These are phyloP conservation scores for Drosophila anomalata DNA, from an alignment of 2,888 invertebrate genomes.

Conservation along the genomic window DNA sequence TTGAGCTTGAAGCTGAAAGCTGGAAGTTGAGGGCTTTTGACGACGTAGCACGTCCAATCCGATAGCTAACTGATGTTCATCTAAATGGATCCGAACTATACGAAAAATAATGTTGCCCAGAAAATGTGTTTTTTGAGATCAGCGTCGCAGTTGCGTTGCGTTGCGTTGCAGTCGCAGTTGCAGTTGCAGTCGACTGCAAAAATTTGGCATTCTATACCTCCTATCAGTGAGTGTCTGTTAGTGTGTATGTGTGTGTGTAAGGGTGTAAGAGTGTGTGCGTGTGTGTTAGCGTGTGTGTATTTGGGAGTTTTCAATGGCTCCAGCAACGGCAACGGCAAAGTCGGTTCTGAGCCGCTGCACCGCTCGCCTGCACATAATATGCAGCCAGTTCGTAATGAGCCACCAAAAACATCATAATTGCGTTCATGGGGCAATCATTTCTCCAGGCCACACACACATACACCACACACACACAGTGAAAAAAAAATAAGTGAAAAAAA, in stretches of 20 bases:
- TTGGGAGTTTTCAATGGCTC: slow-evolving; percentile 68
- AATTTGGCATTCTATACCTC: not conserved
- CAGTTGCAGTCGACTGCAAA: slow-evolving; percentile 29
- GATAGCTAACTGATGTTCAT: slow-evolving; percentile 84
- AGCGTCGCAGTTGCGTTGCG: slow-evolving; percentile 17
- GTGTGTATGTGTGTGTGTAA: slow-evolving; percentile 10
- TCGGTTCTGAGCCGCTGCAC: slow-evolving; percentile 71
- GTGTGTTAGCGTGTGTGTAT: slow-evolving; percentile 35
- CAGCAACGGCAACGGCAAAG: slow-evolving; percentile 54
- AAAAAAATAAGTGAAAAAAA: not conserved
- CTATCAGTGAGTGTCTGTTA: slow-evolving; percentile 11
- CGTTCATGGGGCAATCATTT: slow-evolving; percentile 32
- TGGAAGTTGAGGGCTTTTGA: slow-evolving; percentile 31
- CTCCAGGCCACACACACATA: slow-evolving; percentile 32
- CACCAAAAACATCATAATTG: slow-evolving; percentile 49
- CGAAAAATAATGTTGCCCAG: slow-evolving; percentile 82
- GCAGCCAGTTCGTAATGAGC: slow-evolving; percentile 69
- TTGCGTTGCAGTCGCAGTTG: slow-evolving; percentile 30
- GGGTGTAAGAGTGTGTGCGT: too few relatives aligned
- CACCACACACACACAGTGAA: slow-evolving; percentile 9
- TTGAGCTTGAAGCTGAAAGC: slow-evolving; percentile 37
- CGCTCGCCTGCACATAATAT: slow-evolving; percentile 70
- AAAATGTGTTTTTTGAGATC: slow-evolving; percentile 82
- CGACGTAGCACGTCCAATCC: slow-evolving; percentile 82
- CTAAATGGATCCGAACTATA: slow-evolving; percentile 84